Base-by-base conservation (phyloP, 1,140 invertebrate species). In the Musca vetustissima region DNA sequence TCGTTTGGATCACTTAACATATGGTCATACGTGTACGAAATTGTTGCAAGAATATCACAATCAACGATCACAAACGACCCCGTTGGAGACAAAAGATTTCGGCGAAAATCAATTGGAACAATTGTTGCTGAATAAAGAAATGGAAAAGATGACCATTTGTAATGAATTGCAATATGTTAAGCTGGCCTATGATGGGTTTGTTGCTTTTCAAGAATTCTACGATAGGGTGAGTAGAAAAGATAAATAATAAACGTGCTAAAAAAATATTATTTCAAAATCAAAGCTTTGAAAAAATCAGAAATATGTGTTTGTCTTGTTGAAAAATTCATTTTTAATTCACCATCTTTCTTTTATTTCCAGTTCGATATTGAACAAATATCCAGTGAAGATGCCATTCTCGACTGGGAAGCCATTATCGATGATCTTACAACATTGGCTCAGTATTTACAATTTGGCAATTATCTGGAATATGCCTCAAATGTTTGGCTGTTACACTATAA, bases 381-480 rank as follows among this genome's bases (percentile, higher is more conserved):
- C 4, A 53, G 22, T 15, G 72, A 74, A 28, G 76, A 76, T 3
- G 72, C 71, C 14, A 43, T 70, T 1, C 72, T 81, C 17, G 79
- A 81, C 21, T 80, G 78, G 78, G 73, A 77, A 49, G 70, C 73
- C 7, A 69, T 81, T 48, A 66, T 80, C 3, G 78, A 80, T 64
- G 79, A 81, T 66, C 55, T 61, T 1, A 53, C 73, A 11, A 32
- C 61, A 2, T 28, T 76, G 8, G 76, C 78, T 17, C 69, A 73
- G 55, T 69, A 66, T 4, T 24, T 81, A 11, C 72, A 77, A 50
- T 74, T 69, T 9, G 73, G 75, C 66, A 78, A 78, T 7, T 80
- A 80, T 57, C 55, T 53, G 11, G 7, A 64, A 2, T 65, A 74
- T 1, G 71, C 73, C 13, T 74, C 76, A 13, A 32, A 67, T 1